These are phyloP conservation scores for Fukomys damarensis DNA, from an alignment of 2,113 vertebrate species.

Conservation along the genomic window DNA sequence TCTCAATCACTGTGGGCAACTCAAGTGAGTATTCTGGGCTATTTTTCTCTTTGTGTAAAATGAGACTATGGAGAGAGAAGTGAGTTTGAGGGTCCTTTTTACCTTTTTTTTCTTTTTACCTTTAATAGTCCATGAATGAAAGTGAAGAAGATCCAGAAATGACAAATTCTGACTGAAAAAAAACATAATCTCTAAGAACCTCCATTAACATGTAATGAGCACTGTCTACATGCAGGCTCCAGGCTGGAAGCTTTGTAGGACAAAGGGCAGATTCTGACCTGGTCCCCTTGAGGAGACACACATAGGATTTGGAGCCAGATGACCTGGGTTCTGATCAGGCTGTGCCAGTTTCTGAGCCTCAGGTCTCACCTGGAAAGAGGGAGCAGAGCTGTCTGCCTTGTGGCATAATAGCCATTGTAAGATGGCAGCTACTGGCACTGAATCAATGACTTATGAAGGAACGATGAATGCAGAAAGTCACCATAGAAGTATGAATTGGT, in stretches of 20 bases:
- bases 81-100: not conserved
- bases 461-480: not conserved
- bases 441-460: not conserved
- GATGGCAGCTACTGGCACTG: not conserved
- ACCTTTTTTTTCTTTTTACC: not conserved
- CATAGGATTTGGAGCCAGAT: not conserved
- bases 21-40: not conserved
- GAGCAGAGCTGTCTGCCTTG: not conserved
- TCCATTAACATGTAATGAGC: not conserved
- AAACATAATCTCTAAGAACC: not conserved
- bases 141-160: not conserved
- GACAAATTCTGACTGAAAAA: not conserved
- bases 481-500: not conserved
- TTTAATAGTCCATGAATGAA: not conserved
- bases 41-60: not conserved
- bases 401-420: not conserved
- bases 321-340: not conserved
- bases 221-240: not conserved
- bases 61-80: not conserved
- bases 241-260: not conserved
- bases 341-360: not conserved
- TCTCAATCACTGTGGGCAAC: not conserved
- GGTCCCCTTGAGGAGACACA: not conserved
- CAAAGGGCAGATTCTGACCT: not conserved
- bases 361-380: not conserved